Evolutionary conservation across 2,797 vertebrate species (phyloP), one percentile per base, ranked within the genome.

Genomic region (Parambassis ranga): DNA sequence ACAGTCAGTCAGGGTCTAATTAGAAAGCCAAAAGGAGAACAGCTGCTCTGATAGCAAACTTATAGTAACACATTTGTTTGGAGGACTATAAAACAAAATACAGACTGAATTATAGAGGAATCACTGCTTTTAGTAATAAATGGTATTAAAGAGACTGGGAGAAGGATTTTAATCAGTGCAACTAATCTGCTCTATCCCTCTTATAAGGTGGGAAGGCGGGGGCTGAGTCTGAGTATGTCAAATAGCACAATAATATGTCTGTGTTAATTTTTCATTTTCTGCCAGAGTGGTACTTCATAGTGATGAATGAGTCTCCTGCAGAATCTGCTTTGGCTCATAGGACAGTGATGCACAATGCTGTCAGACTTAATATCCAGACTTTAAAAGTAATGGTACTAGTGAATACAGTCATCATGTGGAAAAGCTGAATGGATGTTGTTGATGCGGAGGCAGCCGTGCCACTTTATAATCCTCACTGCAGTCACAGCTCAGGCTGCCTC

Each of bases 81-180:
- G n/a, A n/a, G n/a, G n/a, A n/a, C n/a, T n/a, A n/a, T n/a, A n/a
- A n/a, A n/a, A n/a, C n/a, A n/a, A n/a, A n/a, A n/a, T n/a, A n/a
- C n/a, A n/a, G n/a, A 44, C 56, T 75, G 48, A 67, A 36, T 39
- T n/a, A n/a, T 14, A 8, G 13, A 27, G 32, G 36, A 19, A 33
- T 48, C 46, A 52, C 26, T 33, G 16, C 41, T 36, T 57, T 46
- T 15, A 41, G 10, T 36, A 31, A 44, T 47, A 27, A 33, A 42
- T 42, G 20, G 6, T 15, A 44, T n/a, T 37, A 27, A 42, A 18
- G 32, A 46, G 33, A 47, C 7, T 28, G 24, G 0, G 10, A 28
- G 16, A 42, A 6, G 3, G 31, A 55, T 9, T 70, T 60, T 32
- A 30, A 53, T 57, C 15, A 53, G 50, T 42, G 6, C 19, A 15